Conservation (phyloP, 2,797 vertebrate species). For the Valencia hispanica region DNA sequence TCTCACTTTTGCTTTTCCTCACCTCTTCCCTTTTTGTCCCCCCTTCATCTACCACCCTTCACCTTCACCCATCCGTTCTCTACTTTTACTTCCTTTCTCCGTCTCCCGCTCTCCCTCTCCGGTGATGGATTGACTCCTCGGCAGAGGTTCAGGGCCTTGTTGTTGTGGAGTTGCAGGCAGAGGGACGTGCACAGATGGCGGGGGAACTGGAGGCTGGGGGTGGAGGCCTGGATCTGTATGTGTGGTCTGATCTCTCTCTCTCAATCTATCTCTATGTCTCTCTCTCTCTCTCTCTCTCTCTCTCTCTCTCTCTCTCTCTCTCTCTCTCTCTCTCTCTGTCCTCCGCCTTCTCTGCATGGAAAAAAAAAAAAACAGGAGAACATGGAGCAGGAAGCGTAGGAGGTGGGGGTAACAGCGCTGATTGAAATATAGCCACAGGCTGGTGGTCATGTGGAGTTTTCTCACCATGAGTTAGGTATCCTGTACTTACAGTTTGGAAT, state of each 20-base stretch:
- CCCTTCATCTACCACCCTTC: neutral
- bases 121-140: conserved; percentile 91
- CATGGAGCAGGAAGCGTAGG: conserved; percentile 68
- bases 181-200: conserved; percentile 67
- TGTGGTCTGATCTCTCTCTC: conserved; percentile 63
- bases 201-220: conserved; percentile 65
- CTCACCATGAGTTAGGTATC: conserved; percentile 41
- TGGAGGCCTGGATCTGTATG: conserved; percentile 72
- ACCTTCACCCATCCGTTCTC: conserved; percentile 22
- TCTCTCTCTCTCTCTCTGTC: conserved; percentile 27
- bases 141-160: conserved; percentile 79
- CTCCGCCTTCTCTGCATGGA: conserved; percentile 58
- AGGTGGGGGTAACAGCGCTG: conserved; percentile 69
- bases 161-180: conserved; percentile 77
- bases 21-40: conserved; percentile 22
- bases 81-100: conserved; percentile 45
- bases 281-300: too few relatives aligned
- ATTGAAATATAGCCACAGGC: conserved; percentile 75
- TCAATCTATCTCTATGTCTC: neutral
- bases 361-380: conserved; percentile 62
- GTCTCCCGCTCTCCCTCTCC: conserved; percentile 50
- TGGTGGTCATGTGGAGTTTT: conserved; percentile 62
- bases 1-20: conserved; percentile 79
- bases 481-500: conserved; percentile 31
- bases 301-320: conserved; percentile 6